Evolutionary conservation across 2,113 vertebrate genomes (phyloP).

Genomic region (Phrynosoma platyrhinos): DNA sequence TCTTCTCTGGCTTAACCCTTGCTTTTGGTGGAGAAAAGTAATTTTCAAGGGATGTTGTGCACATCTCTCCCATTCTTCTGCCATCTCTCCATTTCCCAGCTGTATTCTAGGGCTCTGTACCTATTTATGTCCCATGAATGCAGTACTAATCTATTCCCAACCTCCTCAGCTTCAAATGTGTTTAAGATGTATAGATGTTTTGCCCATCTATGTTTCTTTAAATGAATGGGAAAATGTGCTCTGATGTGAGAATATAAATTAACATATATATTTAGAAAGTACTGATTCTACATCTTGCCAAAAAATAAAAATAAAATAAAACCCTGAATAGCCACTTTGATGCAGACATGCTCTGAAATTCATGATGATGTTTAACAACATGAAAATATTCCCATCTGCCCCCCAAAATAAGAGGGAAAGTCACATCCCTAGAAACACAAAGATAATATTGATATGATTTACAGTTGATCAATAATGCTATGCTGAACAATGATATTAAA

Average conservation of each 20-base stretch:
- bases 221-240: background rate
- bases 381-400: background rate
- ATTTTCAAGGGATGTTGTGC: background rate
- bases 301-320: too few relatives aligned
- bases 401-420: background rate
- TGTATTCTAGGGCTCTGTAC: background rate
- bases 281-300: background rate
- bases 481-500: slow-evolving; percentile 1
- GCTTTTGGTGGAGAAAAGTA: too few relatives aligned
- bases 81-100: background rate
- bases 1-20: background rate
- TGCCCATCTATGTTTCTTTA: background rate
- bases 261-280: background rate
- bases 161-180: background rate
- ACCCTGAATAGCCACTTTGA: background rate
- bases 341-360: background rate
- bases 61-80: background rate
- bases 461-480: background rate
- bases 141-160: too few relatives aligned
- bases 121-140: background rate
- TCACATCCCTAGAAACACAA: background rate
- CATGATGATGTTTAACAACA: background rate
- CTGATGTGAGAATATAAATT: background rate
- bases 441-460: slow-evolving; percentile 6
- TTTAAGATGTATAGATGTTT: background rate